Base-by-base conservation (phyloP, 1,140 invertebrate genomes). In the Drosophila littoralis region DNA sequence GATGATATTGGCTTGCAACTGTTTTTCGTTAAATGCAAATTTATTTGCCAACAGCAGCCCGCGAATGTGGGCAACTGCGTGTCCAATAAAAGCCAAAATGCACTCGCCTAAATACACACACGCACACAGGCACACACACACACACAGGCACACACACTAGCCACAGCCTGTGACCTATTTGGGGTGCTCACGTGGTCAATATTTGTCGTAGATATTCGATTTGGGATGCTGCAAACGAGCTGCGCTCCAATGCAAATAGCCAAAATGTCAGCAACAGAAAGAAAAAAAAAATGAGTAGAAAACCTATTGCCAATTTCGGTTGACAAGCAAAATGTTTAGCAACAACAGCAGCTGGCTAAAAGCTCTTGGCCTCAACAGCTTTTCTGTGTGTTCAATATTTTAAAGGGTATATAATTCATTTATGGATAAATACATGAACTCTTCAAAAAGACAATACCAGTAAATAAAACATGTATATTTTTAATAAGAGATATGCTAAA, bases 71-170 rank as follows among this genome's bases (percentile, higher is more conserved):
- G 68, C 68, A 17, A 15, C 75, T 79, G 79, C 75, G 69, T 86
- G 79, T 65, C 73, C 75, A 77, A 83, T 86, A 83, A 82, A 86
- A 88, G 79, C 79, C 79, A 85, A 86, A 86, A 88, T 89, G 83
- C 83, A 88, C 83, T 88, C 75, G 72, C 60, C 77, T 77, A 88
- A 88, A 67, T 68, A 88, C 79, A 86, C 76, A 79, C 35, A 42
- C 45, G 15, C 13, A 10, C n/a, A 22, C n/a, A 66, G 22, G 68
- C 22, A 69, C 54, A 65, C 40, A 1, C 13, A 36, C 12, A 52
- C 55, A 32, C 12, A 38, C 8, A 43, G 50, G 22, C 22, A 32
- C 33, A 67, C 43, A 28, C 70, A 68, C 58, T 15, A 35, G 52
- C 57, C 67, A 55, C 48, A 48, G n/a, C 13, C 2, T 57, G 32